Evolutionary conservation across 1,140 invertebrate species (phyloP), one percentile per base, ranked within the genome.

Genomic region (Drosophila saltans): DNA sequence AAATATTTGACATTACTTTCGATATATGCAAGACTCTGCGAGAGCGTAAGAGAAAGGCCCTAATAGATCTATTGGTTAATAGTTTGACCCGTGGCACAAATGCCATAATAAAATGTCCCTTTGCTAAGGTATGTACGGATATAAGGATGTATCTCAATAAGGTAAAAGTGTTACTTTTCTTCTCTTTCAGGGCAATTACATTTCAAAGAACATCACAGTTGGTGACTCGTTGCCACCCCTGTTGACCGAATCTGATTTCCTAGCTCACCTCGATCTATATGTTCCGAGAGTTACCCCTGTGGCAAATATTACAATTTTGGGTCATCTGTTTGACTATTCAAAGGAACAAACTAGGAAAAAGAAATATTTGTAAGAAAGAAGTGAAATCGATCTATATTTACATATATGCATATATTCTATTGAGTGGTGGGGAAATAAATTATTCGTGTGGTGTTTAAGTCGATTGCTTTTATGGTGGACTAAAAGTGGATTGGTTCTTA

Each of bases 1-100:
- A 83, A 56, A 72, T 89, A 48, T 70, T 83, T 1, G 74, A 83
- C 1, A 56, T 80, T 5, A 73, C 68, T 16, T 89, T 89, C 28
- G 80, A 88, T 43, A 21, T 83, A 26, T 88, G 84, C 56, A 89
- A 83, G 28, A 52, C 67, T 0, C n/a, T 88, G 0, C 48, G 70
- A 0, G 83, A 89, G 36, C 41, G 71, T 0, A 89, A 80, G 4
- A n/a, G 72, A 11, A 74, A 72, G 24, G 33, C 58, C 2, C 39
- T 88, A 0, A 64, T 89, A 3, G 77, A 78, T 6, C 16, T 89
- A 3, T 11, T 79, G 56, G 55, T 89, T 0, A 64, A 59, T n/a
- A 66, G 63, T 11, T 52, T 88, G 58, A 39, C 63, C 6, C 39
- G 64, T 6, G 43, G 62, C 21, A 62, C 24, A 2, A 77, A 72